Evolutionary conservation across 2,113 vertebrate species (phyloP).

Genomic region (Ondatra zibethicus): DNA sequence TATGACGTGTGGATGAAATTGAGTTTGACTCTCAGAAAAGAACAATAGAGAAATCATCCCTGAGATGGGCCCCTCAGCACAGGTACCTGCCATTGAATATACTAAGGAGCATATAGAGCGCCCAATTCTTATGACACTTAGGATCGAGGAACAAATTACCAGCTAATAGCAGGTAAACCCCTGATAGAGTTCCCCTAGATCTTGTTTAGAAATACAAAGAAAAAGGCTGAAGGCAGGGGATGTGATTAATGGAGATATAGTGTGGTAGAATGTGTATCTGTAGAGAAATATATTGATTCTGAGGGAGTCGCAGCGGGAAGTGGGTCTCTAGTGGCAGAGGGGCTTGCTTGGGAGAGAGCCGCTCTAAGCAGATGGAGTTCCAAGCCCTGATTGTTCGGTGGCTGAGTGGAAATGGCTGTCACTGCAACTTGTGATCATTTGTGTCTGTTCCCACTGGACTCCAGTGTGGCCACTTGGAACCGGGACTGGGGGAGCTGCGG

Average conservation of each 20-base stretch:
- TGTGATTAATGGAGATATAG: slow-evolving; percentile 72
- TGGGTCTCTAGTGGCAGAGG: slow-evolving; percentile 66
- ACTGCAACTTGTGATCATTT: slow-evolving; percentile 69
- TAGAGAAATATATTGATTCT: slow-evolving; percentile 70
- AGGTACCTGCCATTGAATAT: neutral
- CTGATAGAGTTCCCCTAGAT: slow-evolving; percentile 58
- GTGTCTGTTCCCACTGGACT: slow-evolving; percentile 63
- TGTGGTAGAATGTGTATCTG: slow-evolving; percentile 66
- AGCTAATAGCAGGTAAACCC: slow-evolving; percentile 63
- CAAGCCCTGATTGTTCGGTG: slow-evolving; percentile 66
- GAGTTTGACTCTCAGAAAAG: slow-evolving; percentile 72
- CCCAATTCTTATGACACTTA: slow-evolving; percentile 64
- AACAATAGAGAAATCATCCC: slow-evolving; percentile 69
- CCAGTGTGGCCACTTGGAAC: neutral
- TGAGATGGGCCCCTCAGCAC: slow-evolving; percentile 49
- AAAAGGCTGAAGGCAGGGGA: slow-evolving; percentile 22
- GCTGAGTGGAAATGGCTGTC: slow-evolving; percentile 73
- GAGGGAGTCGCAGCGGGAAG: slow-evolving; percentile 21
- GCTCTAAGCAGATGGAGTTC: slow-evolving; percentile 68
- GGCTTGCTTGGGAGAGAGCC: slow-evolving; percentile 58
- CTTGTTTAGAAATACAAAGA: slow-evolving; percentile 63
- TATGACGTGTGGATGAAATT: slow-evolving; percentile 73
- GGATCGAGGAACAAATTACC: slow-evolving; percentile 47
- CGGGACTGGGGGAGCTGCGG: neutral
- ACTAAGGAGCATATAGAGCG: neutral